Base-by-base conservation (phyloP, 2,888 invertebrate genomes). In the Pinctada fucata region DNA sequence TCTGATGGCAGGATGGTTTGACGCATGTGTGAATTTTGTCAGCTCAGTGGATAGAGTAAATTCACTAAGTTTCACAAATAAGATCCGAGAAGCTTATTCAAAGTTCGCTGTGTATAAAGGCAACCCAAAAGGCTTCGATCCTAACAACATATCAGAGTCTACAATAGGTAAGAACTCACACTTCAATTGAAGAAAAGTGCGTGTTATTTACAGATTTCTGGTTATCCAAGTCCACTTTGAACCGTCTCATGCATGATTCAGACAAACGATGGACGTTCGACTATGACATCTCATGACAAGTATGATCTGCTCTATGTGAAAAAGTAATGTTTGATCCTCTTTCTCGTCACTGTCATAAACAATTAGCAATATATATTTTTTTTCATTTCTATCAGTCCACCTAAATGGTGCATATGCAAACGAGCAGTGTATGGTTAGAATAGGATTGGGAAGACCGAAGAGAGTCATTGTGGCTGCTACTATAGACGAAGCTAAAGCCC, bases 1-100 rank as follows among this genome's bases (percentile, higher is more conserved):
- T 3, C n/a, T 85, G 48, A 85, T 85, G 85, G 73, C 80, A 2
- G 73, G 74, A n/a, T 85, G 85, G 85, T 85, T 83, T 64, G 85
- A 85, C 71, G 82, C 79, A 0, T 85, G 85, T 49, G 80, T 82
- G 5, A 76, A 78, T 6, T 85, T 79, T 52, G 81, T 78, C 3
- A 67, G 72, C 16, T 74, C 82, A 1, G 72, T 78, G 2, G 85
- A 83, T 64, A 78, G 85, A 47, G 16, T 13, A 3, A 81, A 78
- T 31, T 78, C 81, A 6, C 72, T 85, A 52, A 80, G 80, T 68
- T 85, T 85, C 52, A 83, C 85, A 1, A 51, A 69, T 6, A 79
- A 83, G 8, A 82, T 73, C 50, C 48, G 76, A 6, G 67, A 48
- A 3, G 79, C 77, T 13, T 49, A n/a, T 2, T 75, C 83, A 45